Evolutionary conservation across 2,888 invertebrate species (phyloP).

Genomic region (Oscheius sp.): DNA sequence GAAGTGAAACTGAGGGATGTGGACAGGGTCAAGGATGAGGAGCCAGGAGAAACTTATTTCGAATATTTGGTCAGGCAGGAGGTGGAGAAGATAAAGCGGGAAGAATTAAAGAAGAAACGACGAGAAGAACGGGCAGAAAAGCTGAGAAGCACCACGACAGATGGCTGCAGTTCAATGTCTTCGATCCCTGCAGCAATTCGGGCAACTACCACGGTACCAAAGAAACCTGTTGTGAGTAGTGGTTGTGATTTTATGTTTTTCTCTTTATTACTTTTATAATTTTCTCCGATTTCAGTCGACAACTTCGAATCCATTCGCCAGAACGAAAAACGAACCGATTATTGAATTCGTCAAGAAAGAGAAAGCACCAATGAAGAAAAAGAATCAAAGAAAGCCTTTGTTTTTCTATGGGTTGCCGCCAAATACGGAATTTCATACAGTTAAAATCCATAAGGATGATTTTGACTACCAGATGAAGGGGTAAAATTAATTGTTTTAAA

Average conservation of each 20-base stretch:
- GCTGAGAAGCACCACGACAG: neutral
- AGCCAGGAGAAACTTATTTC: too few species aligned
- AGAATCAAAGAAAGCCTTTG: neutral
- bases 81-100: neutral
- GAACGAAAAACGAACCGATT: neutral
- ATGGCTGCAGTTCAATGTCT: neutral
- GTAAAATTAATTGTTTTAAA: neutral
- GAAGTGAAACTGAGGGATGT: neutral
- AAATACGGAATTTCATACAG: neutral
- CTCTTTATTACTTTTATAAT: neutral
- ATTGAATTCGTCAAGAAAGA: neutral
- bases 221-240: conserved; percentile 11
- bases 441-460: neutral
- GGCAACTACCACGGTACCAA: neutral
- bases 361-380: neutral
- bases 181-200: neutral
- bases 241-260: conserved; percentile 10
- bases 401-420: conserved; percentile 7
- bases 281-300: neutral
- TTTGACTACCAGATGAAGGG: conserved; percentile 18
- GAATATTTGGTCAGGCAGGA: neutral
- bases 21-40: neutral
- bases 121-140: conserved; percentile 1
- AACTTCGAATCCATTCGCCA: neutral
- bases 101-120: neutral